Percentiles rank a stretch among this genome's conserved stretches.
These are phyloP conservation scores for Erebia palarica DNA, from an alignment of 2,888 invertebrate species.

Conservation along the genomic window DNA sequence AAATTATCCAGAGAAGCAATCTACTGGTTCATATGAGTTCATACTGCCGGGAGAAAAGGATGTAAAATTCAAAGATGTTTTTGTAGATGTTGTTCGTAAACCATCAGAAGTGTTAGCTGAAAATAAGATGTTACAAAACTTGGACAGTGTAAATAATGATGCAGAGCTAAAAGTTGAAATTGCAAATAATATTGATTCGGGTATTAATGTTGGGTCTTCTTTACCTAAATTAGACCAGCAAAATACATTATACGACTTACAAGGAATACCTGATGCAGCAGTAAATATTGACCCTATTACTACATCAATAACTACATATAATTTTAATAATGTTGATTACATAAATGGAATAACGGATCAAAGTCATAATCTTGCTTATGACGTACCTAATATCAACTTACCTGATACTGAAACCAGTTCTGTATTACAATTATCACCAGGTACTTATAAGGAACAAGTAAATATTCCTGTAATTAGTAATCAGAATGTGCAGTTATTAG, in stretches of 20 bases:
- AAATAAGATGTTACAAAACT: neutral
- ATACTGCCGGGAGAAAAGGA: conserved; percentile 21
- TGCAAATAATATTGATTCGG: neutral
- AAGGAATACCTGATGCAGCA: neutral
- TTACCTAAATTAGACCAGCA: neutral
- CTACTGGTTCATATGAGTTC: conserved; percentile 11
- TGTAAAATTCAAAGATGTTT: conserved; percentile 19
- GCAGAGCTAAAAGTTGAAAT: neutral
- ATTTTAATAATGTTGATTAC: too few relatives aligned
- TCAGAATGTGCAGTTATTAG: neutral
- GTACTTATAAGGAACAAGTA: neutral
- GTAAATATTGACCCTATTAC: neutral
- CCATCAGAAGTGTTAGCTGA: neutral
- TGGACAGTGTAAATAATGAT: neutral
- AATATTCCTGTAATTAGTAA: neutral
- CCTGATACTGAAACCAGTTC: neutral
- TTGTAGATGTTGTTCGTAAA: conserved; percentile 15
- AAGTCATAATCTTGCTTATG: neutral
- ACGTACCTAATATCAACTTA: neutral
- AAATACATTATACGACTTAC: neutral
- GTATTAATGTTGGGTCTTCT: neutral
- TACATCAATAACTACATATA: neutral
- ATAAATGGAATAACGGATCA: neutral
- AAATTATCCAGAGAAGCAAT: neutral
- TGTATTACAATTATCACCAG: neutral